Conservation (phyloP, 2,797 vertebrate genomes). For the Huso huso region DNA sequence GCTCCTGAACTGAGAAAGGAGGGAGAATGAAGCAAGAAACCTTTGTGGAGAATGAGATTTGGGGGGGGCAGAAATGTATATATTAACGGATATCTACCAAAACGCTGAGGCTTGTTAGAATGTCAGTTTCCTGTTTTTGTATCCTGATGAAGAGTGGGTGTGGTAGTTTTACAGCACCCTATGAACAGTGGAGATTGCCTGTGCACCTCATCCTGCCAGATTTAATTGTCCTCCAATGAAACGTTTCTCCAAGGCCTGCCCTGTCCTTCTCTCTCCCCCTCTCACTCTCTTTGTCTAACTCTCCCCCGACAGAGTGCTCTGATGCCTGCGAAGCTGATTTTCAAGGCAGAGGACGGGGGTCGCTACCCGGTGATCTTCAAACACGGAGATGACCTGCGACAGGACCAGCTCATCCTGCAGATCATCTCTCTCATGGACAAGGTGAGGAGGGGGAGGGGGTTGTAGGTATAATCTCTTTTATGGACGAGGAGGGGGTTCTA, state of each 20-base stretch:
- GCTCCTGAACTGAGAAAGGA: background rate
- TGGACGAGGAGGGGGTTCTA: background rate
- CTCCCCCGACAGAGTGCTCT: slow-evolving; percentile 73
- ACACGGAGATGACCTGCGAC: slow-evolving; percentile 90
- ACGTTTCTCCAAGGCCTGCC: background rate
- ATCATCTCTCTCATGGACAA: slow-evolving; percentile 99
- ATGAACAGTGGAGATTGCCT: no score
- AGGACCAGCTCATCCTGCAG: slow-evolving; percentile 96
- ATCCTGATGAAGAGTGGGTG: no score
- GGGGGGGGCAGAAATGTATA: no score
- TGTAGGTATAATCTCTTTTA: background rate
- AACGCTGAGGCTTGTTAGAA: no score
- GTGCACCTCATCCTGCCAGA: no score
- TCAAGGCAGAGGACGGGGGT: slow-evolving; percentile 86
- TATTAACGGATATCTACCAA: no score
- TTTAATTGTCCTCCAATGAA: no score
- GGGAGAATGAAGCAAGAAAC: no score
- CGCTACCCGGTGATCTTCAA: slow-evolving; percentile 97
- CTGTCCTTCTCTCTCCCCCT: background rate
- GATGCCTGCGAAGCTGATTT: slow-evolving; percentile 95
- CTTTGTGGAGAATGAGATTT: no score
- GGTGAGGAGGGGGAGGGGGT: slow-evolving; percentile 42
- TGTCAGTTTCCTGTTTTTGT: no score
- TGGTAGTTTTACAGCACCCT: no score
- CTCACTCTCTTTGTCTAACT: no score